Evolutionary conservation across 2,888 invertebrate species (phyloP).

Genomic region (Chrysolina oricalcia): DNA sequence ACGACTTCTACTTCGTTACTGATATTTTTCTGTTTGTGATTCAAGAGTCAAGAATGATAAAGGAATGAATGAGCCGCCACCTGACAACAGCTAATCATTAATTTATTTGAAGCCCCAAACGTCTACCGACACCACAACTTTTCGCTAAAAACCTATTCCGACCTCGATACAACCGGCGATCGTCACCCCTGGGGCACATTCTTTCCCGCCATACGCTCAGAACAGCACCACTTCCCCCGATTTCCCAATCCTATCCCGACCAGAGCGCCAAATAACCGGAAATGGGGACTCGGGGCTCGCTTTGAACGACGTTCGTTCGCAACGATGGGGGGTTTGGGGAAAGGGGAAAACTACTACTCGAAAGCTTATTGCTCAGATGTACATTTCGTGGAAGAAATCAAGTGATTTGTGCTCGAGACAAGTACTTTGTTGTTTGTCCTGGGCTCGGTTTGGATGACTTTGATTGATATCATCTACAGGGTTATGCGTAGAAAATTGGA

Average conservation of each 20-base stretch:
- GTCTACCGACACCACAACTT: constrained; percentile 2
- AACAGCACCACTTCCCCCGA: constrained; percentile 31
- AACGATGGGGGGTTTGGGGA: neutral
- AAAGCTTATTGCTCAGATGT: constrained; percentile 33
- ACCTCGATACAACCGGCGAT: constrained; percentile 12
- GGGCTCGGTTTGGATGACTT: constrained; percentile 5
- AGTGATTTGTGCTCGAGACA: constrained; percentile 34
- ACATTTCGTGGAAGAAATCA: constrained; percentile 36
- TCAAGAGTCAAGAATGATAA: too few relatives aligned
- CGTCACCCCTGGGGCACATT: constrained; percentile 16
- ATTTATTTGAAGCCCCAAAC: too few relatives aligned
- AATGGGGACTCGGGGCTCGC: constrained; percentile 27
- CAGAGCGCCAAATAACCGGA: constrained; percentile 30
- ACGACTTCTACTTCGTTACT: too few relatives aligned
- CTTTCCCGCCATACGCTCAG: constrained; percentile 40
- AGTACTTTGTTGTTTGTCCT: constrained; percentile 33
- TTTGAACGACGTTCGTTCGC: constrained; percentile 18
- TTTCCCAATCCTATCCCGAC: constrained; percentile 26
- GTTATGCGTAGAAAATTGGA: constrained; percentile 5
- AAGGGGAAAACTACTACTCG: constrained; percentile 14
- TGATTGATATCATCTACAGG: constrained; percentile 29
- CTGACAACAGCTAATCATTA: too few relatives aligned
- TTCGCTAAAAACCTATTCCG: constrained; percentile 3
- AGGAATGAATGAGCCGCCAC: too few relatives aligned
- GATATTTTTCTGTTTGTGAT: too few relatives aligned